Evolutionary conservation across 2,888 invertebrate species (phyloP).

Genomic region (Entomobrya multifasciata): DNA sequence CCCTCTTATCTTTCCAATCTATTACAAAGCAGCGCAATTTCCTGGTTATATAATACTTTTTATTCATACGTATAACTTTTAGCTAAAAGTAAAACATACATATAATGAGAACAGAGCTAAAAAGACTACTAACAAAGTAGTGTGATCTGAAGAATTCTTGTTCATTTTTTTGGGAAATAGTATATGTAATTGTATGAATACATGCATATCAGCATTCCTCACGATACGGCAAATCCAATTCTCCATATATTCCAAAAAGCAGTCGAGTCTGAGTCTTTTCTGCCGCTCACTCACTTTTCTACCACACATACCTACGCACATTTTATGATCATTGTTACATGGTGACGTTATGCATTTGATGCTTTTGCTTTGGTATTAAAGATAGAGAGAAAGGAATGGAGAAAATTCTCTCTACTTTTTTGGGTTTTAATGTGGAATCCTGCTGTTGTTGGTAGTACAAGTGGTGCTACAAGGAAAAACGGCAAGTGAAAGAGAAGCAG

Average conservation of each 20-base stretch:
- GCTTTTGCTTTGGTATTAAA: background rate
- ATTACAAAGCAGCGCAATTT: constrained; percentile 50
- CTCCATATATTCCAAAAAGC: background rate
- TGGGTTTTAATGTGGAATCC: constrained; percentile 48
- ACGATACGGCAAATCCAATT: background rate
- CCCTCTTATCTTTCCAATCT: constrained; percentile 31
- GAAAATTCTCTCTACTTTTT: constrained; percentile 27
- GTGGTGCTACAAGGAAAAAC: background rate
- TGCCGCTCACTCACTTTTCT: background rate
- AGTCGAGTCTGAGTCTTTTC: background rate
- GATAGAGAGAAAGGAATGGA: constrained; percentile 23
- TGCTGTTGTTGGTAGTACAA: constrained; percentile 22
- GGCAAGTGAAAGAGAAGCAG: constrained; percentile 1
- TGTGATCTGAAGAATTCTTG: constrained; percentile 51
- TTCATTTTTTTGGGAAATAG: constrained; percentile 12
- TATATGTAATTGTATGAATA: background rate
- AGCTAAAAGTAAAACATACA: no score
- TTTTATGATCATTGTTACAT: constrained; percentile 38
- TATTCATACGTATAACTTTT: background rate
- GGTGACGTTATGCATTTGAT: constrained; percentile 8
- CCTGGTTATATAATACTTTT: constrained; percentile 12
- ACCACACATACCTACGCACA: constrained; percentile 41
- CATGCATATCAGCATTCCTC: background rate
- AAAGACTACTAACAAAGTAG: background rate
- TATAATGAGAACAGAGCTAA: background rate